Evolutionary conservation across 2,797 vertebrate genomes (phyloP).

Genomic region (Artibeus jamaicensis): DNA sequence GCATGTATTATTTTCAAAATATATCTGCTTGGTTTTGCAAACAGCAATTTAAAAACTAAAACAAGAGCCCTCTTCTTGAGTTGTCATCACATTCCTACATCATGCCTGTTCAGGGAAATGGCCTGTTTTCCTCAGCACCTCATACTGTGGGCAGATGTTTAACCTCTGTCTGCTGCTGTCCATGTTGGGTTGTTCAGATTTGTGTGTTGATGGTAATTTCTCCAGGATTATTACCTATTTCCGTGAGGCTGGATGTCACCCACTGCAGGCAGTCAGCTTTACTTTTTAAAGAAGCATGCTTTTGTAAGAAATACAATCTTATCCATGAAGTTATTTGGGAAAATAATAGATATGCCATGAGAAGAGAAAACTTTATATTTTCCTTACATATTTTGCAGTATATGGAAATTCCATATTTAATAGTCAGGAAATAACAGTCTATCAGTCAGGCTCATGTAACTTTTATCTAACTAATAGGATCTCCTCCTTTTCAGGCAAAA

Average conservation of each 20-base stretch:
- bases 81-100: neutral
- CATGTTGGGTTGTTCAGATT: neutral
- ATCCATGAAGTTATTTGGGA: neutral
- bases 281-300: neutral
- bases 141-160: neutral
- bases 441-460: neutral
- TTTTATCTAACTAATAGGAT: neutral
- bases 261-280: neutral
- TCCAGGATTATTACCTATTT: neutral
- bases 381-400: neutral
- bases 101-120: neutral
- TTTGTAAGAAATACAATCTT: conserved; percentile 15
- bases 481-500: neutral
- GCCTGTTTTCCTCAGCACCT: neutral
- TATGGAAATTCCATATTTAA: neutral
- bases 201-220: neutral
- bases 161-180: neutral
- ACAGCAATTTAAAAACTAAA: neutral
- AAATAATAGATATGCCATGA: neutral
- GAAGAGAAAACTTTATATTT: neutral
- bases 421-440: neutral
- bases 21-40: neutral
- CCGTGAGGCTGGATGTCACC: neutral
- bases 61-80: neutral
- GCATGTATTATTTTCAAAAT: neutral